Evolutionary conservation across 2,888 invertebrate genomes (phyloP).

Genomic region (Pseudeuparius sepicola): DNA sequence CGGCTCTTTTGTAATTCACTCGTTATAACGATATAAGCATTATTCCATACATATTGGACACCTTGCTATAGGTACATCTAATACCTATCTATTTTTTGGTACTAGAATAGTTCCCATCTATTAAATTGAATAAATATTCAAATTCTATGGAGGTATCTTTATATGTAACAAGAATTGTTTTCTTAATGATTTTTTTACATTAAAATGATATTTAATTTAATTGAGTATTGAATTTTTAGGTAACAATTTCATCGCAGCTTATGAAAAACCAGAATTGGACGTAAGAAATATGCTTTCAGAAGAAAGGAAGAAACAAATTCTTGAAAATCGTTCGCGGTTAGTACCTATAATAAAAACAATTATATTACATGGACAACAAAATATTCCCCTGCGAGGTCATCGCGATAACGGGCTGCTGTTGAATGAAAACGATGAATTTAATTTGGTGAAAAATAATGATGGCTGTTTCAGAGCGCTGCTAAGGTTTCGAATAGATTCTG

Average conservation of each 20-base stretch:
- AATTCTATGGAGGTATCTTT: too few species aligned
- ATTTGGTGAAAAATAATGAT: constrained; percentile 7
- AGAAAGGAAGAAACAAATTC: constrained; percentile 9
- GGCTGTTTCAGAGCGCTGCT: constrained; percentile 13
- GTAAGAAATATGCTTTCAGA: constrained; percentile 9
- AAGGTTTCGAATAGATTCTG: constrained; percentile 10
- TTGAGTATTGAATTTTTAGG: too few species aligned
- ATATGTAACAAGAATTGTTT: too few species aligned
- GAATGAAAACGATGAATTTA: constrained; percentile 1
- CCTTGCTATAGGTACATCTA: too few species aligned
- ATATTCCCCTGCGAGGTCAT: constrained; percentile 17
- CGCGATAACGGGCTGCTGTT: constrained; percentile 11
- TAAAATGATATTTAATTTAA: too few species aligned
- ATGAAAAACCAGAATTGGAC: constrained; percentile 10
- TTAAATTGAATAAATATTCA: too few species aligned
- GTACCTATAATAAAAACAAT: constrained; percentile 16
- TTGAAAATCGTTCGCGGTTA: constrained; percentile 16
- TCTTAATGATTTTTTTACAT: too few species aligned
- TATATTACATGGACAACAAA: constrained; percentile 17
- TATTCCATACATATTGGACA: too few species aligned
- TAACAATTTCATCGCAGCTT: constrained; percentile 3
- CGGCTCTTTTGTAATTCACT: too few species aligned
- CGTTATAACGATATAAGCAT: too few species aligned
- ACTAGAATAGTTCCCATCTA: too few species aligned
- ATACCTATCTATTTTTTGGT: too few species aligned